These are phyloP conservation scores for Pyxicephalus adspersus DNA, from an alignment of 2,113 vertebrate genomes.

Conservation along the genomic window DNA sequence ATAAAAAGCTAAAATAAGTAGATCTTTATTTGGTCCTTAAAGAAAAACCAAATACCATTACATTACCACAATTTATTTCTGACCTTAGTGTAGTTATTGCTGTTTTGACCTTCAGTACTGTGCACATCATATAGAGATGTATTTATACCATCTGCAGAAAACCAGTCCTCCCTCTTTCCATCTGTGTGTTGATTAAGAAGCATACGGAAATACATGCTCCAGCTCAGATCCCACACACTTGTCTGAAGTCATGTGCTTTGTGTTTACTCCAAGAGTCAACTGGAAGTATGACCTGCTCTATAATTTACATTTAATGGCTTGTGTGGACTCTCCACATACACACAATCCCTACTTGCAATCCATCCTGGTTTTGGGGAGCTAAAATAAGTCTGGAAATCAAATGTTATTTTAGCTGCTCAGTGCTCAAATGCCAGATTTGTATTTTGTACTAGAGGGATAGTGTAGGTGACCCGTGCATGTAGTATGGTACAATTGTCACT, in stretches of 20 bases:
- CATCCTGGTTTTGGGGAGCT: too few species aligned
- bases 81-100: constrained; percentile 3
- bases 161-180: constrained; percentile 1
- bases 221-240: constrained; percentile 8
- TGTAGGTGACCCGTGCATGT: too few species aligned
- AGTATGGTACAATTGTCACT: too few species aligned
- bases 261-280: constrained; percentile 23
- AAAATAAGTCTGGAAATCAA: too few species aligned
- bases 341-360: not conserved
- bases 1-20: too few species aligned
- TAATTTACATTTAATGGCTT: constrained; percentile 37
- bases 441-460: too few species aligned
- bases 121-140: constrained; percentile 3
- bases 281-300: constrained; percentile 24
- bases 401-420: too few species aligned
- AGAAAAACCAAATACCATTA: too few species aligned
- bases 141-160: constrained; percentile 4
- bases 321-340: constrained; percentile 6
- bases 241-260: constrained; percentile 33
- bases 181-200: constrained; percentile 27
- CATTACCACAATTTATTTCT: not conserved
- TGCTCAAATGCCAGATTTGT: too few species aligned
- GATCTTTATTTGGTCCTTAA: too few species aligned
- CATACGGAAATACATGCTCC: constrained; percentile 1
- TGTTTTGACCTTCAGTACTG: not conserved